Evolutionary conservation across 2,888 invertebrate species (phyloP).

Genomic region (Cataglyphis altisquamis): DNA sequence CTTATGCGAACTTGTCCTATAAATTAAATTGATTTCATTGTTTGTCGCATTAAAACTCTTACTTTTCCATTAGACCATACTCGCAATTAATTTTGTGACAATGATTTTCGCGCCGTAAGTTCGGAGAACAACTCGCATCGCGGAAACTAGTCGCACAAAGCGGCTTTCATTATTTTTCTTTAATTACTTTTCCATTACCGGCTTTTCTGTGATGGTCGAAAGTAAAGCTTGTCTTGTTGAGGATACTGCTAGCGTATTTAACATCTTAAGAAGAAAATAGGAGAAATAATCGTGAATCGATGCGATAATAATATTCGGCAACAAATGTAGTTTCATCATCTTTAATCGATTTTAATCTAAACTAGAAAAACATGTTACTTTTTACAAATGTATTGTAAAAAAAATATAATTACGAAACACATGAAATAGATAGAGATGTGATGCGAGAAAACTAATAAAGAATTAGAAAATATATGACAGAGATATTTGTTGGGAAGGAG

Average conservation of each 20-base stretch:
- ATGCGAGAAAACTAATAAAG: not conserved
- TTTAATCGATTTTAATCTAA: not conserved
- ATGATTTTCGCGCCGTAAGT: conserved; percentile 5
- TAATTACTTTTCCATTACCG: conserved; percentile 51
- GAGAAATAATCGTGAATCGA: not conserved
- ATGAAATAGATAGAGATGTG: not conserved
- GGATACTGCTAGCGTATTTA: not conserved
- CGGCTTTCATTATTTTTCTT: conserved; percentile 50
- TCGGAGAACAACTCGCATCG: not conserved
- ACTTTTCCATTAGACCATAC: conserved; percentile 49
- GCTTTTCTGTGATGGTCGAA: conserved; percentile 1
- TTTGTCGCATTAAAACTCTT: conserved; percentile 57
- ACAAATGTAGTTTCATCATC: not conserved
- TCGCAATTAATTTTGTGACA: conserved; percentile 61
- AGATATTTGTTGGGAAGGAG: not conserved
- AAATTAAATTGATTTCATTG: conserved; percentile 41
- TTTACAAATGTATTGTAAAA: not conserved
- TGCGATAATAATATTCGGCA: not conserved
- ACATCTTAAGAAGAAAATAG: not conserved
- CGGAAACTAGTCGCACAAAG: not conserved
- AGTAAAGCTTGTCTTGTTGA: conserved; percentile 9
- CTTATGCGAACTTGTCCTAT: not conserved
- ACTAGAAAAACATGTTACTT: not conserved
- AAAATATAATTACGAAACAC: not conserved
- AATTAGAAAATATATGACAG: not conserved